phyloP scores from a whole-genome alignment of 1,140 invertebrate genomes.

The Diorhabda elongata region DNA sequence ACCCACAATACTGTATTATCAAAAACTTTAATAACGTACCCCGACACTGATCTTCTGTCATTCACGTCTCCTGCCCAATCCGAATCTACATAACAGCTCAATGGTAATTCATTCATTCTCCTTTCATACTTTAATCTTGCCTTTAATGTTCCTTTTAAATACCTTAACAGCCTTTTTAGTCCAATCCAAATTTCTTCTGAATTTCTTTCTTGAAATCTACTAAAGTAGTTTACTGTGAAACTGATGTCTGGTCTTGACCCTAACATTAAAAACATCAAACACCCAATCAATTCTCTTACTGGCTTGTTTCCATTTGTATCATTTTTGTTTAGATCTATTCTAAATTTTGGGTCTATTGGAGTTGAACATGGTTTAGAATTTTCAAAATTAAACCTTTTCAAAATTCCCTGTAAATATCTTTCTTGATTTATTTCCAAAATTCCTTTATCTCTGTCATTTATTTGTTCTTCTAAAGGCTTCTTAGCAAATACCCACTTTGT shows the following conservation, averaged over 20 bases:
- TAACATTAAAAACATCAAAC: slow-evolving; percentile 13
- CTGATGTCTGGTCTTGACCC: neutral
- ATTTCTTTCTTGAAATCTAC: neutral
- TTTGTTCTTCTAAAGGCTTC: slow-evolving; percentile 29
- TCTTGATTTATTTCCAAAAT: slow-evolving; percentile 8
- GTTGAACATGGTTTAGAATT: neutral
- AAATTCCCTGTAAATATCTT: neutral
- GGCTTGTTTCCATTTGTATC: neutral
- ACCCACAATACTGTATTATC: no score
- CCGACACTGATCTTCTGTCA: no score
- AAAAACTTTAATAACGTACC: no score
- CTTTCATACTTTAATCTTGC: no score
- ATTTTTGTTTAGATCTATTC: slow-evolving; percentile 1
- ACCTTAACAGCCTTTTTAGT: no score
- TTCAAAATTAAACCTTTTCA: slow-evolving; percentile 9
- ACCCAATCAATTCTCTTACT: slow-evolving; percentile 7
- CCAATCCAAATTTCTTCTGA: neutral
- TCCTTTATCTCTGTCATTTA: slow-evolving; percentile 21
- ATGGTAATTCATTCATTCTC: no score
- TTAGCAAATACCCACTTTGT: slow-evolving; percentile 44
- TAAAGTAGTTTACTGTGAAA: neutral
- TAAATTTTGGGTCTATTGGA: slow-evolving; percentile 6
- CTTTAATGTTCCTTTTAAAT: no score
- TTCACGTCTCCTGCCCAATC: no score
- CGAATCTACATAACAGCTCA: no score